Evolutionary conservation across 2,797 vertebrate genomes (phyloP), one percentile per base, ranked within the genome.

Genomic region (Diceros bicornis): DNA sequence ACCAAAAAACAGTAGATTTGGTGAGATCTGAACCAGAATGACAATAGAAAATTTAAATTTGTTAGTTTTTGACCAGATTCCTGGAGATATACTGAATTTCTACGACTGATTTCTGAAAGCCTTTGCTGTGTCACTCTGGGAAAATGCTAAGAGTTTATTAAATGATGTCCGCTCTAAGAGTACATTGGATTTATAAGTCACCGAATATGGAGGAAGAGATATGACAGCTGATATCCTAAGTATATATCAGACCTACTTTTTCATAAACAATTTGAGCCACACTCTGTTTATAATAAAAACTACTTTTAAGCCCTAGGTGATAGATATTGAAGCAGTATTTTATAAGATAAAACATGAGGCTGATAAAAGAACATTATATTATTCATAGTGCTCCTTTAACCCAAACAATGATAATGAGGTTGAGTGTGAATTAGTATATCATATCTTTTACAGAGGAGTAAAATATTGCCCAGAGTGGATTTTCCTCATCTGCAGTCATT

Each of bases 81-180:
- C 21, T 93, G 32, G 25, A 91, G 52, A 85, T 27, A 75, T 8
- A 21, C 47, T 91, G 41, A 77, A 66, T 89, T 93, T 91, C 37
- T 72, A 62, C 91, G 96, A 77, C 11, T 71, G 10, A 57, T 84
- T 89, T 88, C 32, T 55, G 52, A 93, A 95, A 75, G 7, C 1
- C 6, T 13, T 94, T 50, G 20, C 14, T 69, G 50, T 47, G 4
- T 62, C 20, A 72, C 17, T 34, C 7, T 86, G 82, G 21, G 59
- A 74, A 86, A 92, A 94, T 55, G 11, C 13, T 34, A 14, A 52
- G 66, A 47, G 14, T 68, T 96, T 32, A 88, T 86, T 71, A 79
- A 87, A 77, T 66, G 50, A 47, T 71, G 9, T 41, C 66, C 14
- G 27, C 7, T 84, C 20, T 47, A 64, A 72, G 55, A 84, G 13